Evolutionary conservation across 2,888 invertebrate species (phyloP), one percentile per base, ranked within the genome.

Genomic region (Rhagium mordax): DNA sequence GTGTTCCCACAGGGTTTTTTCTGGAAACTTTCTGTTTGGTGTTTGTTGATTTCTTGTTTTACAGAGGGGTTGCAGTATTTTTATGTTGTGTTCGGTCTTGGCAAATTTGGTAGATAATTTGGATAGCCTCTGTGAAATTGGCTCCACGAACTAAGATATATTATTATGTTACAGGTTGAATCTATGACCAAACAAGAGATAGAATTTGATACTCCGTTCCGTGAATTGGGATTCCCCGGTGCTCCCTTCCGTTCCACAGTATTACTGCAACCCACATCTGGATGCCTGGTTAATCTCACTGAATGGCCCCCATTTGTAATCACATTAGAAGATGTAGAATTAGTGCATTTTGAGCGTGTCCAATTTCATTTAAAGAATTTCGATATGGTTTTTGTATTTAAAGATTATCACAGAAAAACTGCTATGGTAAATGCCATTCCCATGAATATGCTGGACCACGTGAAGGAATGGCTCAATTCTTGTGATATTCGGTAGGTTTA

Each of bases 221-320:
- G 98, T 89, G 99, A 99, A 84, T 90, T 99, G 21, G 99, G 98
- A 15, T 99, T 98, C 89, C 97, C 96, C 68, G 99, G 99, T 55
- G 99, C 97, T 0, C 99, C 99, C 0, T 98, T 93, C 91, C 92
- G 99, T 83, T 97, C 96, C 82, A 98, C 98, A 7, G 98, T 98
- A 0, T 92, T 98, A 7, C 90, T 99, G 2, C 98, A 99, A 86
- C 99, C 99, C 0, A 99, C 99, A 0, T 98, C 97, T 1, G 97
- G 98, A n/a, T 98, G 98, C 81, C 91, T 99, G 71, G 98, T 99
- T 4, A 98, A 96, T 89, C 92, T 99, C 1, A 97, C 98, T 0
- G 99, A 99, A 89, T 99, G 99, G 98, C 99, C 99, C 18, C 98
- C 99, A 78, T 98, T 99, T 89, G 99, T 99, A 15, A 97, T 99